Conservation (phyloP, 2,797 vertebrate genomes). For the Myotis pilosus region DNA sequence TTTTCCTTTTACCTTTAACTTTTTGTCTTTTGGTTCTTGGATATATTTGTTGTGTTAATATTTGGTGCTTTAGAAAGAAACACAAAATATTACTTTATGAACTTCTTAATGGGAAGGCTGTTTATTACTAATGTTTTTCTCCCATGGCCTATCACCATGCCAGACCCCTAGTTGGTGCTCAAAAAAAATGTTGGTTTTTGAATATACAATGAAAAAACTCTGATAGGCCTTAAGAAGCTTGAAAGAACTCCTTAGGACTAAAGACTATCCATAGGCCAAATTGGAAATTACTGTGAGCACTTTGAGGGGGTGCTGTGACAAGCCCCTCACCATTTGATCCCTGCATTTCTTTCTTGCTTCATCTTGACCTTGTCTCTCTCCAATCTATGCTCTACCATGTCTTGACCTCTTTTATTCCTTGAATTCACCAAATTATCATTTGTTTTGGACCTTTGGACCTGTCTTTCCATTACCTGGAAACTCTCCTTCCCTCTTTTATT, state of each 20-base stretch:
- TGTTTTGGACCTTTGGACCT: background rate
- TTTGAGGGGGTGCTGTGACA: background rate
- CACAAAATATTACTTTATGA: background rate
- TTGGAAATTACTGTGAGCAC: background rate
- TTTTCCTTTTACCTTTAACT: background rate
- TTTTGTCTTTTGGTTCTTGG: background rate
- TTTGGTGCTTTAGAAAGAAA: background rate
- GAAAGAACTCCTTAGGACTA: background rate
- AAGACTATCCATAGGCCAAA: background rate
- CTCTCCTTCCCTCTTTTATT: background rate
- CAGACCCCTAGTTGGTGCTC: background rate
- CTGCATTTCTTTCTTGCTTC: background rate
- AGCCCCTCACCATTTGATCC: background rate
- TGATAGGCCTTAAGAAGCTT: background rate
- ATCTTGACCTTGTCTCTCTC: background rate
- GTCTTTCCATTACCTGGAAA: background rate
- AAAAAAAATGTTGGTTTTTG: background rate
- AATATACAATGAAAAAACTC: background rate
- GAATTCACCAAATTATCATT: background rate
- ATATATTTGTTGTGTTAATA: background rate
- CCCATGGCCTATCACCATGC: fast-evolving
- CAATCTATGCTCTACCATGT: fast-evolving
- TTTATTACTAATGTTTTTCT: background rate
- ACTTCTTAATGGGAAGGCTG: too few relatives aligned
- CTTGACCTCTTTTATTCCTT: background rate